A percentile compares a stretch with the other conserved stretches of the same genome.
phyloP scores from a whole-genome alignment of 92 coral and sea anemone genomes.

The Siderastrea radians region DNA sequence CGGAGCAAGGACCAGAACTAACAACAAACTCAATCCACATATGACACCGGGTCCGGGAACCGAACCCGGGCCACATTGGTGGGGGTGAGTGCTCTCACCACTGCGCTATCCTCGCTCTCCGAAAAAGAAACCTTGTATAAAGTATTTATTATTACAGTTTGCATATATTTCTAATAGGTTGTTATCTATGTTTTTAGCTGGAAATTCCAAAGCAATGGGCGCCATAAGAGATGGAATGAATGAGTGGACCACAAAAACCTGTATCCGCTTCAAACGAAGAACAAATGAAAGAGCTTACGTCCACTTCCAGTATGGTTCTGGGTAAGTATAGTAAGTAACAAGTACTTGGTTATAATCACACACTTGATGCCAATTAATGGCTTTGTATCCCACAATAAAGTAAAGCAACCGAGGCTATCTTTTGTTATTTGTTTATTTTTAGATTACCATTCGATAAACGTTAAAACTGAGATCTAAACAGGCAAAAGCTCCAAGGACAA shows the following conservation, averaged over 20 bases:
- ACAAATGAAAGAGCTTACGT: constrained; percentile 58
- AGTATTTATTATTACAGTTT: background rate
- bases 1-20: too few relatives aligned
- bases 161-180: background rate
- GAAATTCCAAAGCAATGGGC: constrained; percentile 44
- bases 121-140: background rate
- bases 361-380: background rate
- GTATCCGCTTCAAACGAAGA: constrained; percentile 71
- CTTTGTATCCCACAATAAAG: background rate
- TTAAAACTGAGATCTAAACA: too few relatives aligned
- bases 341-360: too few relatives aligned
- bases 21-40: too few relatives aligned
- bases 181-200: constrained; percentile 31
- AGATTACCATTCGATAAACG: too few relatives aligned
- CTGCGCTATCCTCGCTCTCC: too few relatives aligned
- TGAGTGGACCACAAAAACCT: constrained; percentile 76
- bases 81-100: too few relatives aligned
- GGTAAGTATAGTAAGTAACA: background rate
- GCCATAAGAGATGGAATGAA: constrained; percentile 69
- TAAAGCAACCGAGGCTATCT: too few relatives aligned
- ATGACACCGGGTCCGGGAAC: too few relatives aligned
- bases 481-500: too few relatives aligned
- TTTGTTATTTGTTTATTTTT: too few relatives aligned
- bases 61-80: too few relatives aligned
- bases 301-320: constrained; percentile 52